These are phyloP conservation scores for Drepana arcuata DNA, from an alignment of 1,140 invertebrate species.

Conservation along the genomic window DNA sequence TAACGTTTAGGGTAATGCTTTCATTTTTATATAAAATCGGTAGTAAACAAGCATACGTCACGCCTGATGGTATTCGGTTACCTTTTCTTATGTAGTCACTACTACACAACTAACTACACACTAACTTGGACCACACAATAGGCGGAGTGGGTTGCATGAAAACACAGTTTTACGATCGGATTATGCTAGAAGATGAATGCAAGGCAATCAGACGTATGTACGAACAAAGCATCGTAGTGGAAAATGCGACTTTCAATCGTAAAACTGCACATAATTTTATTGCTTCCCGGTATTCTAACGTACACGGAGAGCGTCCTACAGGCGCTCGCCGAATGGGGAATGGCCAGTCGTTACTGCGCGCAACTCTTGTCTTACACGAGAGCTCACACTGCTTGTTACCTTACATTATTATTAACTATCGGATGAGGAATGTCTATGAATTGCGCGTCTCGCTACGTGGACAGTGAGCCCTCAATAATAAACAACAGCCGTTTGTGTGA, in stretches of 20 bases:
- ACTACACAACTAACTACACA: too few relatives aligned
- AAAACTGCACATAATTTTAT: constrained; percentile 58
- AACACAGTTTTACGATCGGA: constrained; percentile 49
- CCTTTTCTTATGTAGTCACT: too few relatives aligned
- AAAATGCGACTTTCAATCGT: constrained; percentile 61
- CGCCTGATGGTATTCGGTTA: too few relatives aligned
- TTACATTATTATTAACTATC: constrained; percentile 35
- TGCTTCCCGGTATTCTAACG: constrained; percentile 45
- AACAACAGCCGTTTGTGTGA: too few relatives aligned
- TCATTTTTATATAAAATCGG: too few relatives aligned
- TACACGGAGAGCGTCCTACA: too few relatives aligned
- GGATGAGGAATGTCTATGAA: constrained; percentile 19
- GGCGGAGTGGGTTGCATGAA: constrained; percentile 26
- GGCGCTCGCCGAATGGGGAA: too few relatives aligned
- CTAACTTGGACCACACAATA: constrained; percentile 7
- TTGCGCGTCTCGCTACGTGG: too few relatives aligned
- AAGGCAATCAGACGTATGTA: constrained; percentile 47
- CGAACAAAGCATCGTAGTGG: constrained; percentile 55
- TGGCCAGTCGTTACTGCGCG: too few relatives aligned
- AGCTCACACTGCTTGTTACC: constrained; percentile 18
- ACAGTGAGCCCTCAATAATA: too few relatives aligned
- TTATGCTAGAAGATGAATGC: constrained; percentile 55
- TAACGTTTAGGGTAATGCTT: too few relatives aligned
- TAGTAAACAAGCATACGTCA: too few relatives aligned
- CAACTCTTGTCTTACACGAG: constrained; percentile 23